Conservation (phyloP, 2,888 invertebrate species). For the Metacarcinus magister region DNA sequence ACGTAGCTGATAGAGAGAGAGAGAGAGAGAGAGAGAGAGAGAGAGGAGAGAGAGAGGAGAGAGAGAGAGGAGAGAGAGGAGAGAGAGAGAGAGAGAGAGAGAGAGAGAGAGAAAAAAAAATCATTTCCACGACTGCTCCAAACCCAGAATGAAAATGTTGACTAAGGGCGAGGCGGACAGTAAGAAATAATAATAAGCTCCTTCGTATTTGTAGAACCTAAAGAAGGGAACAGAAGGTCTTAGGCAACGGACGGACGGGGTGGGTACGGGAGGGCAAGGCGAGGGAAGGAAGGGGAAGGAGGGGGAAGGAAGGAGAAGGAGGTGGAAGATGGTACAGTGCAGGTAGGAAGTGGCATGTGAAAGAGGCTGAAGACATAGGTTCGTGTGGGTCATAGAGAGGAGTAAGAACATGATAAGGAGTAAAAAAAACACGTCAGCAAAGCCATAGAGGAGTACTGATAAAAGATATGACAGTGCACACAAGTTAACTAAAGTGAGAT, state of each 20-base stretch:
- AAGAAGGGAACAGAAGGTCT: neutral
- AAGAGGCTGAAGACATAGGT: neutral
- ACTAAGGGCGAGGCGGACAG: slow-evolving; percentile 19
- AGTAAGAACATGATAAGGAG: neutral
- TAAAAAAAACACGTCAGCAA: neutral
- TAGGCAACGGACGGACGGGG: neutral
- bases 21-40: neutral
- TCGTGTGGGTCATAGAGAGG: neutral
- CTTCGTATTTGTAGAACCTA: neutral
- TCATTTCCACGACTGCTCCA: neutral
- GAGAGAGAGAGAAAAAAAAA: neutral
- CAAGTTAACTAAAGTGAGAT: neutral
- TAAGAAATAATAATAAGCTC: slow-evolving; percentile 20
- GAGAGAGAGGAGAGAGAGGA: neutral
- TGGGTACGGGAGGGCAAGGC: neutral
- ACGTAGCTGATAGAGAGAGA: neutral
- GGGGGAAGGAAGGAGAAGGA: neutral
- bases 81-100: slow-evolving; percentile 59
- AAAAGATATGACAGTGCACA: neutral
- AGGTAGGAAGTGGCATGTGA: neutral
- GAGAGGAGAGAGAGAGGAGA: neutral
- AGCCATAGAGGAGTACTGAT: neutral
- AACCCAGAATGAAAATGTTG: neutral
- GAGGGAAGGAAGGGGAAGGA: neutral
- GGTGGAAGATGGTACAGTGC: neutral